These are phyloP conservation scores for Pseudochirops corinnae DNA, from an alignment of 2,797 vertebrate genomes.

Conservation along the genomic window DNA sequence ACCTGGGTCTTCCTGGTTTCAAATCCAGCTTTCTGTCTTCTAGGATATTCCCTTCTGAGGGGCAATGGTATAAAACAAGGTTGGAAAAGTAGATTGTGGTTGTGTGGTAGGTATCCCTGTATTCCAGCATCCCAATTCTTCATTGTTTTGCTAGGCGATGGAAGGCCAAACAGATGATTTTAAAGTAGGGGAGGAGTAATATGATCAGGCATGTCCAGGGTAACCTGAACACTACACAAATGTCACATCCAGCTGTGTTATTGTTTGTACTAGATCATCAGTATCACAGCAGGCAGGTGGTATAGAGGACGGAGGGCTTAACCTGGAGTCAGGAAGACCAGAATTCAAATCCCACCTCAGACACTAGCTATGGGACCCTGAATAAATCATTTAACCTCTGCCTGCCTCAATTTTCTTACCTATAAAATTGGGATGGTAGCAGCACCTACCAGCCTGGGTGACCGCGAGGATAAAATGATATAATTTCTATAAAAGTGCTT, in stretches of 20 bases:
- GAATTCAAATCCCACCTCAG: neutral
- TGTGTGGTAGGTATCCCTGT: neutral
- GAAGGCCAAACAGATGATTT: neutral
- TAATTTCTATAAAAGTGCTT: no score
- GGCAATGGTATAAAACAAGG: neutral
- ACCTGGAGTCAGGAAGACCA: neutral
- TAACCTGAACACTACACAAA: neutral
- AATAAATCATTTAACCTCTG: neutral
- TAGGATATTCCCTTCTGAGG: neutral
- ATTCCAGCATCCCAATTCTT: neutral
- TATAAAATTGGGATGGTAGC: neutral
- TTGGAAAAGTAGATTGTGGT: neutral
- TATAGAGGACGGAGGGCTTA: neutral
- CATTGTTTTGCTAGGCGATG: neutral
- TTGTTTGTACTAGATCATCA: neutral
- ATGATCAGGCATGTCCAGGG: neutral
- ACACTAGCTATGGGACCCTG: neutral
- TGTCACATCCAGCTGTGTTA: neutral
- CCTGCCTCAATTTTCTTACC: neutral
- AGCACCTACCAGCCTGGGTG: neutral
- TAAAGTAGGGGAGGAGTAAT: neutral
- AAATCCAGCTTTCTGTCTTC: neutral
- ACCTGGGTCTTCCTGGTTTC: neutral
- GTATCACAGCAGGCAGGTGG: neutral
- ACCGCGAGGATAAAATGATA: neutral